These are phyloP conservation scores for Acanthisitta chloris DNA, from an alignment of 2,113 vertebrate genomes.

Conservation along the genomic window DNA sequence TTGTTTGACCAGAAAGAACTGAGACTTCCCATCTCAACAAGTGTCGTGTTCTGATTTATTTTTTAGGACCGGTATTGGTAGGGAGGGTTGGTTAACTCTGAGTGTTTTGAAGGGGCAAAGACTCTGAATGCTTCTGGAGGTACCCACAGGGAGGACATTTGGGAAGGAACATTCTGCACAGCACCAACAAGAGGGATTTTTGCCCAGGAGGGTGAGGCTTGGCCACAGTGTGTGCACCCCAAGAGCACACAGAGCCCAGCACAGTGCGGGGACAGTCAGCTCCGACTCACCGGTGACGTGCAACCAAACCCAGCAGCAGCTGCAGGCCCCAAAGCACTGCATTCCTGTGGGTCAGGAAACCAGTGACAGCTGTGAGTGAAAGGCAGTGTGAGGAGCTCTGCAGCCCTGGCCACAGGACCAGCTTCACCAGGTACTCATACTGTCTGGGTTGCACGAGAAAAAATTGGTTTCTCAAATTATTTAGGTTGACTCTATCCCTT, in stretches of 20 bases:
- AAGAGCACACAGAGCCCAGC: not conserved
- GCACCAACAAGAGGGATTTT: not conserved
- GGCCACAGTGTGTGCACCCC: too few relatives aligned
- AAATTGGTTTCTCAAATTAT: not conserved
- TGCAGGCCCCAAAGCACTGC: not conserved
- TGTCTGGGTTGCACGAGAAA: not conserved
- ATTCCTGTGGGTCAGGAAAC: not conserved
- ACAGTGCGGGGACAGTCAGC: fast-evolving
- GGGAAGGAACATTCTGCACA: not conserved
- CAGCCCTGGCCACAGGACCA: not conserved
- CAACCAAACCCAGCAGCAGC: not conserved
- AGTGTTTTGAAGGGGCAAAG: not conserved
- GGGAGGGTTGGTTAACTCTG: not conserved
- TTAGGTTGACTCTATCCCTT: not conserved
- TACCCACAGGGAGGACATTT: not conserved
- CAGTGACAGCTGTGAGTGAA: not conserved
- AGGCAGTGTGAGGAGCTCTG: not conserved
- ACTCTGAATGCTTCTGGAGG: not conserved
- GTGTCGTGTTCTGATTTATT: not conserved
- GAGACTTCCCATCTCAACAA: not conserved
- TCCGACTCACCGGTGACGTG: not conserved
- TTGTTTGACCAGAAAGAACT: not conserved
- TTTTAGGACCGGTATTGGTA: not conserved
- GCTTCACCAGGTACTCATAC: not conserved
- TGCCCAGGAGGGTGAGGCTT: not conserved